Conservation (phyloP, 2,797 vertebrate species). For the Eleutherodactylus coqui region DNA sequence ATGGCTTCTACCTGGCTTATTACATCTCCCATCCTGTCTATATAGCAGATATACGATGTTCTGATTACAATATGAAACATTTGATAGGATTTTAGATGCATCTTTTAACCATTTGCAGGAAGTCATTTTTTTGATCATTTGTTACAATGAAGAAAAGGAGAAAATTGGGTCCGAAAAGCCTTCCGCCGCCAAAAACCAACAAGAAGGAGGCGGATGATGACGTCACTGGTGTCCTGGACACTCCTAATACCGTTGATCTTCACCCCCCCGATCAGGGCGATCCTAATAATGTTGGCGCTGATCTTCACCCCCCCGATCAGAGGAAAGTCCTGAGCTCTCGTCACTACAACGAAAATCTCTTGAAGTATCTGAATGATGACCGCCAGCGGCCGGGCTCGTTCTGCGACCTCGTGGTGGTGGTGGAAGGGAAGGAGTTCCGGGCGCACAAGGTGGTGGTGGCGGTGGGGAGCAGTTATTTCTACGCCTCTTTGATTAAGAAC, state of each 20-base stretch:
- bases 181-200: background rate
- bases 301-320: constrained; percentile 66
- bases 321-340: constrained; percentile 81
- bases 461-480: constrained; percentile 96
- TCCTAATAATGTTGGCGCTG: background rate
- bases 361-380: constrained; percentile 92
- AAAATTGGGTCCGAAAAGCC: constrained; percentile 70
- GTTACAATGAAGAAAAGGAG: constrained; percentile 82
- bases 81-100: constrained; percentile 9
- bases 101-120: background rate
- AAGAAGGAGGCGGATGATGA: background rate
- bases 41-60: too few species aligned
- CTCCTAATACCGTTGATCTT: background rate
- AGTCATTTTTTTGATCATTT: constrained; percentile 39
- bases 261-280: constrained; percentile 3
- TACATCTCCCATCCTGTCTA: background rate
- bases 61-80: background rate
- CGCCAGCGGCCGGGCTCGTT: constrained; percentile 83
- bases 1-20: background rate
- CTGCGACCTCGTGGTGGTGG: constrained; percentile 89
- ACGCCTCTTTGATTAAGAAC: constrained; percentile 90
- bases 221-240: background rate
- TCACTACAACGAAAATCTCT: constrained; percentile 85
- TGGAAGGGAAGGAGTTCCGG: constrained; percentile 84
- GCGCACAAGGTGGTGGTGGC: constrained; percentile 96